Conservation (phyloP, 2,888 invertebrate genomes). For the Agrotis puta region DNA sequence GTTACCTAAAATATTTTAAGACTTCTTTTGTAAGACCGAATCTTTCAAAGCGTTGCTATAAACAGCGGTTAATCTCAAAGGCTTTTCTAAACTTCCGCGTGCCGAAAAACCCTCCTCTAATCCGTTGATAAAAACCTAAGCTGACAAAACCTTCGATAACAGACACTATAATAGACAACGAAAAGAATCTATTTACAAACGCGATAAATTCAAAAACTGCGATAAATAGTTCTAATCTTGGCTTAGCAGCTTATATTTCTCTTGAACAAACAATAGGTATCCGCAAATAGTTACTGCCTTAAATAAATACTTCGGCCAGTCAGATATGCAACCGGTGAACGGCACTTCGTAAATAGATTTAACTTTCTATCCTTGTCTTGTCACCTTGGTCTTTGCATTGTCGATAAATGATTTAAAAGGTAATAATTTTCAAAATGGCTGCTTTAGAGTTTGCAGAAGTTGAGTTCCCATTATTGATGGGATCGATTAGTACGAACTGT, state of each 20-base stretch:
- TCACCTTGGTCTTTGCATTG: slow-evolving; percentile 77
- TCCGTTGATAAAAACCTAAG: slow-evolving; percentile 27
- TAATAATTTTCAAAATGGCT: slow-evolving; percentile 35
- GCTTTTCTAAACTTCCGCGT: slow-evolving; percentile 8
- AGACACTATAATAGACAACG: slow-evolving; percentile 15
- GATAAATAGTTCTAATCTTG: slow-evolving; percentile 33
- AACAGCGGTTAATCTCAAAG: slow-evolving; percentile 23
- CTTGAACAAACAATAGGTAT: slow-evolving; percentile 57
- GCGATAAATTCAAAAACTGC: slow-evolving; percentile 26
- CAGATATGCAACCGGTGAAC: slow-evolving; percentile 79
- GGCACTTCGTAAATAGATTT: slow-evolving; percentile 83
- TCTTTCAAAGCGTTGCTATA: slow-evolving; percentile 3
- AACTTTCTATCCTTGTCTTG: slow-evolving; percentile 84
- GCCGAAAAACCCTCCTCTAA: slow-evolving; percentile 21
- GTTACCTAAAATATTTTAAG: too few relatives aligned
- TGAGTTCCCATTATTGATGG: slow-evolving; percentile 6
- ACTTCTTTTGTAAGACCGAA: background rate
- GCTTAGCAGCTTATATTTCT: slow-evolving; percentile 24
- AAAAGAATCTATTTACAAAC: slow-evolving; percentile 41
- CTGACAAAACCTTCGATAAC: slow-evolving; percentile 28
- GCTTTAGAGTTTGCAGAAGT: slow-evolving; percentile 11
- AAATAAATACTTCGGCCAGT: slow-evolving; percentile 65
- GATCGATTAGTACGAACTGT: background rate
- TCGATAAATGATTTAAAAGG: slow-evolving; percentile 35
- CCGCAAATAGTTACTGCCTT: slow-evolving; percentile 71